Conservation (phyloP, 2,888 invertebrate genomes). For the Drosophila yooni region DNA sequence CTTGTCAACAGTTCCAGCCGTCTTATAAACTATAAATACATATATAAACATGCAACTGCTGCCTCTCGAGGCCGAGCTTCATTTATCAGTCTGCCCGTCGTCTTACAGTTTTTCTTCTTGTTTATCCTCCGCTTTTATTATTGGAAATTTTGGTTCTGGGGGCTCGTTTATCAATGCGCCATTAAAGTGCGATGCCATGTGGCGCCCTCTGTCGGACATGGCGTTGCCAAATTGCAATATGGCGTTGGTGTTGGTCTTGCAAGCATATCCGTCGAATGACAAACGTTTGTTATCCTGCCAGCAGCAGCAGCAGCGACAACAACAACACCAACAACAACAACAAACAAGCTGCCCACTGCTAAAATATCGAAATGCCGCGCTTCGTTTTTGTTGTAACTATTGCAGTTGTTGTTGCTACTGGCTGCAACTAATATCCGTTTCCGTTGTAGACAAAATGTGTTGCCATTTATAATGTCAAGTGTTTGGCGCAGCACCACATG, state of each 20-base stretch:
- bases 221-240: slow-evolving; percentile 75
- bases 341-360: slow-evolving; percentile 38
- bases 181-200: slow-evolving; percentile 72
- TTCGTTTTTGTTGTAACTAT: slow-evolving; percentile 31
- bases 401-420: slow-evolving; percentile 36
- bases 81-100: slow-evolving; percentile 70
- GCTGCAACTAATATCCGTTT: slow-evolving; percentile 83
- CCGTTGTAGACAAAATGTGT: slow-evolving; percentile 83
- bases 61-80: slow-evolving; percentile 23
- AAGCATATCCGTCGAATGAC: slow-evolving; percentile 73
- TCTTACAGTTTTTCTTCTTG: slow-evolving; percentile 25
- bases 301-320: slow-evolving; percentile 36
- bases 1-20: slow-evolving; percentile 43
- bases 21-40: slow-evolving; percentile 15
- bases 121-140: slow-evolving; percentile 42
- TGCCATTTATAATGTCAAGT: slow-evolving; percentile 82
- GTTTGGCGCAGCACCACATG: slow-evolving; percentile 52
- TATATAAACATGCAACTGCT: slow-evolving; percentile 13
- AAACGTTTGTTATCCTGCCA: slow-evolving; percentile 70
- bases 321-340: slow-evolving; percentile 24
- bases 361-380: slow-evolving; percentile 59
- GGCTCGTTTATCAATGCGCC: slow-evolving; percentile 75
- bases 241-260: slow-evolving; percentile 52
- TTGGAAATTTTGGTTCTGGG: slow-evolving; percentile 33
- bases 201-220: slow-evolving; percentile 61